These are phyloP conservation scores for Hydra vulgaris DNA, from an alignment of 30 jellyfish, hydroid and myxozoan species.

Conservation along the genomic window DNA sequence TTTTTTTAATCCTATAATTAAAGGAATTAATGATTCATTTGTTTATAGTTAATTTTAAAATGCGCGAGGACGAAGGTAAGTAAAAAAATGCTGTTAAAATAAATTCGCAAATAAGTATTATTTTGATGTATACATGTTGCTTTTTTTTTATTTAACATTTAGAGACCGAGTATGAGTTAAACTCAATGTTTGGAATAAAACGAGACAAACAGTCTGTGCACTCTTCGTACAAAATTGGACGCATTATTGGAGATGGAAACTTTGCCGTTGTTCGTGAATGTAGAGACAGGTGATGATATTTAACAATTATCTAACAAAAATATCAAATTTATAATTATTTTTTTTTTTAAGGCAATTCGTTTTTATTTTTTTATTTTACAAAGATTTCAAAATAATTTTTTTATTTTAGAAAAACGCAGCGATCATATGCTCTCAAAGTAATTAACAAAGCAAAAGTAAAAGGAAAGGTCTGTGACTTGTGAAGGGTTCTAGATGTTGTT, in stretches of 20 bases:
- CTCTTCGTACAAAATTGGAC: slow-evolving; percentile 79
- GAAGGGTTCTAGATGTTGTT: background rate
- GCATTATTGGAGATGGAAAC: slow-evolving; percentile 94
- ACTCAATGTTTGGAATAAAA: slow-evolving; percentile 56
- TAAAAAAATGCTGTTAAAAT: too few relatives aligned
- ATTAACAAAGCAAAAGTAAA: slow-evolving; percentile 87
- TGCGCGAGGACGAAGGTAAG: slow-evolving; percentile 1
- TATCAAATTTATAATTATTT: background rate
- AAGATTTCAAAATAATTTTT: slow-evolving; percentile 1
- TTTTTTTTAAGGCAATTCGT: too few relatives aligned
- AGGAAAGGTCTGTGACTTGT: slow-evolving; percentile 57
- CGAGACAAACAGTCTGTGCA: slow-evolving; percentile 88
- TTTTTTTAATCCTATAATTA: slow-evolving; percentile 1
- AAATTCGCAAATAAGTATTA: background rate
- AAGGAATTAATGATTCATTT: background rate
- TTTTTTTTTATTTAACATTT: background rate
- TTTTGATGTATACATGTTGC: background rate
- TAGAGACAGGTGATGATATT: slow-evolving; percentile 59
- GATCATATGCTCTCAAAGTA: slow-evolving; percentile 71
- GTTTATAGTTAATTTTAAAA: background rate
- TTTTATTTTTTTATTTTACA: background rate
- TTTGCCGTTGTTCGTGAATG: slow-evolving; percentile 94
- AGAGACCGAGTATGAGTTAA: slow-evolving; percentile 35
- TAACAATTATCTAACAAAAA: too few relatives aligned
- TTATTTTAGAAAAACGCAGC: slow-evolving; percentile 58